A percentile compares a stretch with the other conserved stretches of the same genome.
Evolutionary conservation across 2,797 vertebrate genomes (phyloP).

Genomic region (Oreortyx pictus): DNA sequence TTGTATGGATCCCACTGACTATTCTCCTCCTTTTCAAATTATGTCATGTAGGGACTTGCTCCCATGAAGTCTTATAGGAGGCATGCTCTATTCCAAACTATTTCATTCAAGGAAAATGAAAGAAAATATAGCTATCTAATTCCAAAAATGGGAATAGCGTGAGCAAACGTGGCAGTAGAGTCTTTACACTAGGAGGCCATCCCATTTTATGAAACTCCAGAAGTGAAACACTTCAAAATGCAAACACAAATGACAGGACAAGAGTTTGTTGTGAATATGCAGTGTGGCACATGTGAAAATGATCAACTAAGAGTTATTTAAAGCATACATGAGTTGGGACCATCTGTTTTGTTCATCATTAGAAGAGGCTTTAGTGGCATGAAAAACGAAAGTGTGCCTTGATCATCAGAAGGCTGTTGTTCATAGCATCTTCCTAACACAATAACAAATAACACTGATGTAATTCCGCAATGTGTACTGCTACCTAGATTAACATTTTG

Average conservation of each 20-base stretch:
- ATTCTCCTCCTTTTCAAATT: background rate
- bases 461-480: background rate
- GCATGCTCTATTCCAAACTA: background rate
- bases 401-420: constrained; percentile 3
- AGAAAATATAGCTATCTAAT: background rate
- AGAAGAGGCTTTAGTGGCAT: background rate
- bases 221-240: background rate
- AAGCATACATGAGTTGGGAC: background rate
- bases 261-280: background rate
- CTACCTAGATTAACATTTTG: background rate
- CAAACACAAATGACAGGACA: background rate
- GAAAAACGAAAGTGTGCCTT: constrained; percentile 35
- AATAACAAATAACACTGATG: background rate
- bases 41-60: background rate
- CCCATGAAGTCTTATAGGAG: background rate
- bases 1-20: background rate
- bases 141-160: background rate
- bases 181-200: background rate
- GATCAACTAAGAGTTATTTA: constrained; percentile 40
- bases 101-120: background rate
- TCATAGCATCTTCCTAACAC: background rate
- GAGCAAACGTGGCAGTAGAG: background rate
- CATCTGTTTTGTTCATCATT: constrained; percentile 30
- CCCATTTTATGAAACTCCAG: background rate
- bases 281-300: constrained; percentile 8